Conservation (phyloP, 1,140 invertebrate genomes). For the Calephelis nemesis region DNA sequence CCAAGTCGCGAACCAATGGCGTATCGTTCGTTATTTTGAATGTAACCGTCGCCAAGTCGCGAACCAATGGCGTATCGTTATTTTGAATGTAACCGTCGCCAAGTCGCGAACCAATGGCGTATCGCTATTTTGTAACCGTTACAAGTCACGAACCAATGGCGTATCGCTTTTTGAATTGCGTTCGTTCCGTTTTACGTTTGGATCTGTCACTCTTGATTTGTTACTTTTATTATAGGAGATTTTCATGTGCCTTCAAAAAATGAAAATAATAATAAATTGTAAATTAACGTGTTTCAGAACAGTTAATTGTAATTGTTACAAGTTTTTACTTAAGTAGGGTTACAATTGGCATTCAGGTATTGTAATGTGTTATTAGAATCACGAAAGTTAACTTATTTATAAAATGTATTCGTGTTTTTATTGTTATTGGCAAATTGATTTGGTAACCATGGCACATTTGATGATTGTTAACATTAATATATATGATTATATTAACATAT, state of each 20-base stretch:
- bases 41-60: too few relatives aligned
- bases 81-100: too few relatives aligned
- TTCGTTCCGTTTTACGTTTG: conserved; percentile 21
- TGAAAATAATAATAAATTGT: conserved; percentile 57
- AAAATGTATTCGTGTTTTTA: conserved; percentile 16
- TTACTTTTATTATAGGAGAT: conserved; percentile 68
- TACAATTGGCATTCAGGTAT: conserved; percentile 49
- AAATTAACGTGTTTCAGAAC: conserved; percentile 61
- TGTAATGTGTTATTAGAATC: conserved; percentile 40
- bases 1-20: too few relatives aligned
- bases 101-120: too few relatives aligned
- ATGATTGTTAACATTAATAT: not conserved
- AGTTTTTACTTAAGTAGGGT: conserved; percentile 54
- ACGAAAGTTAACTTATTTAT: conserved; percentile 5
- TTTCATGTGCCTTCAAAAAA: conserved; percentile 76
- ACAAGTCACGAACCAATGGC: conserved; percentile 1
- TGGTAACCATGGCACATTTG: conserved; percentile 9
- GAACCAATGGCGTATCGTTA: too few relatives aligned
- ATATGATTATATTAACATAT: not conserved
- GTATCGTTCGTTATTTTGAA: too few relatives aligned
- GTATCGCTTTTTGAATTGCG: not conserved
- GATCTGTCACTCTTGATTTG: conserved; percentile 36
- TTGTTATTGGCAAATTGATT: conserved; percentile 7
- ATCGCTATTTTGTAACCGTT: too few relatives aligned
- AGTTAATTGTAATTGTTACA: conserved; percentile 63